Evolutionary conservation across 1,140 invertebrate genomes (phyloP).

Genomic region (Heliconius hermathena): DNA sequence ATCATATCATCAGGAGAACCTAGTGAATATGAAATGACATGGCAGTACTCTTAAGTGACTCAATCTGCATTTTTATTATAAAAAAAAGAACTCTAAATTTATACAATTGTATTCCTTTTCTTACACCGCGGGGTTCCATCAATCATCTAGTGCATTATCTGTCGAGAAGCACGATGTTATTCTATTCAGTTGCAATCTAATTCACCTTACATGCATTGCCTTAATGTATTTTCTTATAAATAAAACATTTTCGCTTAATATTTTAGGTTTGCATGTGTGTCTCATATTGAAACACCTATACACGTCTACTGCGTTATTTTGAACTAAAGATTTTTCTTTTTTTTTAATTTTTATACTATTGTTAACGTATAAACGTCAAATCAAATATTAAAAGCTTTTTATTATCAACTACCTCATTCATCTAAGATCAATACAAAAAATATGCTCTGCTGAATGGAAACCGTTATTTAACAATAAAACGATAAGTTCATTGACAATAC

Average conservation of each 20-base stretch:
- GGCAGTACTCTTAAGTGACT: constrained; percentile 29
- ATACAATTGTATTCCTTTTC: constrained; percentile 31
- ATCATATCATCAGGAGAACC: constrained; percentile 12
- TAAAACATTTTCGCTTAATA: neutral
- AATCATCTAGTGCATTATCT: constrained; percentile 39
- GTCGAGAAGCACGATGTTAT: constrained; percentile 59
- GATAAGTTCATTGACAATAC: constrained; percentile 1
- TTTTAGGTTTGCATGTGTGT: neutral
- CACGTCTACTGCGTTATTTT: neutral
- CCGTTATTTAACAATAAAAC: neutral
- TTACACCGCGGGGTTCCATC: constrained; percentile 18
- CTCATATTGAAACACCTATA: neutral
- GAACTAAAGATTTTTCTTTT: too few relatives aligned
- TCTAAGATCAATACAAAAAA: constrained; percentile 3
- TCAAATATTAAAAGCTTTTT: neutral
- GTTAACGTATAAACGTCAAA: neutral
- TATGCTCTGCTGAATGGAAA: neutral
- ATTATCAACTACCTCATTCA: neutral
- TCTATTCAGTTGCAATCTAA: constrained; percentile 47
- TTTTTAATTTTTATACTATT: neutral
- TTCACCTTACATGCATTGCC: constrained; percentile 43
- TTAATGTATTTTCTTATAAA: constrained; percentile 29
- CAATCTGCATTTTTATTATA: constrained; percentile 19
- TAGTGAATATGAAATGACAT: constrained; percentile 18
- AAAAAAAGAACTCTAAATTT: constrained; percentile 18